Evolutionary conservation across 2,113 vertebrate genomes (phyloP), one percentile per base, ranked within the genome.

Genomic region (Polypterus bichir): DNA sequence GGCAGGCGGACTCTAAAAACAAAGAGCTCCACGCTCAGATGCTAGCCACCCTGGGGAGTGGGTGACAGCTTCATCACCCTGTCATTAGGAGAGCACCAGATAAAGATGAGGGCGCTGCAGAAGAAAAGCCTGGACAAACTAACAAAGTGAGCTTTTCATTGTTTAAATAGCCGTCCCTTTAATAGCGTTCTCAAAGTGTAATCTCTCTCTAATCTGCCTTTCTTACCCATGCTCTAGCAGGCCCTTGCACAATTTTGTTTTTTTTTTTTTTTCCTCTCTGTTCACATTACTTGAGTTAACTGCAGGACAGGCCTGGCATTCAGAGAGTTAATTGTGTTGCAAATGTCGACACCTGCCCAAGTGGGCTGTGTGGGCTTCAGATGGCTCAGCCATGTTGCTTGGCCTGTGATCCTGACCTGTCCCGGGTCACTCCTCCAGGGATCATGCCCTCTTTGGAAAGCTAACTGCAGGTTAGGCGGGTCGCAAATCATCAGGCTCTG

Each of bases 401-500:
- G 73, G 74, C 67, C 59, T 51, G 53, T 65, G 75, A 70, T 76
- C 79, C 69, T 10, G 46, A 71, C 75, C 73, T 76, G 68, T 57
- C 69, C 62, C 69, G 74, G 79, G 76, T 82, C 79, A 79, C 62
- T 77, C 73, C 80, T 79, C 71, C 49, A 62, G 88, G 84, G 82
- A 68, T 71, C 63, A 5, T 73, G 61, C 83, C 73, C 83, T 86
- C 83, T 91, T 91, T 89, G 86, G 81, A 68, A 78, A 85, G 83
- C 85, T 83, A 86, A 89, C 77, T 81, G 74, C 78, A 80, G 88
- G 84, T 89, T 89, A 81, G 81, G 68, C 71, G 76, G 89, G 89
- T 91, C 88, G 89, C 70, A 87, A 91, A 91, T 90, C 90, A 79
- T 68, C 70, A 72, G 78, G 81, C 85, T 83, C 87, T 83, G 87